These are phyloP conservation scores for Cremastobaeus sp. DNA, from an alignment of 2,888 invertebrate genomes.

Conservation along the genomic window DNA sequence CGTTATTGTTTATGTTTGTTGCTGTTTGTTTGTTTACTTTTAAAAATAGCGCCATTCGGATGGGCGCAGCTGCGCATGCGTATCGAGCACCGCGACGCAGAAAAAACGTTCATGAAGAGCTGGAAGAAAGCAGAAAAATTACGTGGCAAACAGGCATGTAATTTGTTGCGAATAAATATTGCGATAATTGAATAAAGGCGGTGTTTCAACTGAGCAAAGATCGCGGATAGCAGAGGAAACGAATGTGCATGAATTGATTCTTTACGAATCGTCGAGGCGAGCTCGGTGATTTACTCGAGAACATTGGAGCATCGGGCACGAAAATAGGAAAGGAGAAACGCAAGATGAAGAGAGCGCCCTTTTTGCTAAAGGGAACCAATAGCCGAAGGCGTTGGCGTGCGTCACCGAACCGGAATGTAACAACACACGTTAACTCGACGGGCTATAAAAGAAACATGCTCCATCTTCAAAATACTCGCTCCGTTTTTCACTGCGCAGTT, in stretches of 20 bases:
- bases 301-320: constrained; percentile 13
- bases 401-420: constrained; percentile 75
- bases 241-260: constrained; percentile 52
- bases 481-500: constrained; percentile 32
- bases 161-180: constrained; percentile 52
- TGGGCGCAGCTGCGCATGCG: too few species aligned
- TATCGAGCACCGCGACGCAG: too few species aligned
- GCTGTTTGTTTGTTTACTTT: too few species aligned
- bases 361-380: constrained; percentile 49
- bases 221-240: constrained; percentile 21
- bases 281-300: constrained; percentile 53
- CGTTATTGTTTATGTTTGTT: too few species aligned
- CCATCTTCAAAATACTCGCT: constrained; percentile 48
- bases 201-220: constrained; percentile 33
- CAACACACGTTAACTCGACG: constrained; percentile 65
- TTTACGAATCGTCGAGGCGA: constrained; percentile 57
- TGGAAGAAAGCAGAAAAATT: constrained; percentile 7
- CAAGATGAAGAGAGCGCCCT: constrained; percentile 42
- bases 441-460: constrained; percentile 58
- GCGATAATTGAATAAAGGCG: constrained; percentile 54
- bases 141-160: constrained; percentile 40
- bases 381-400: constrained; percentile 64
- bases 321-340: constrained; percentile 18
- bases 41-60: too few species aligned
- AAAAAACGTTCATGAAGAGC: neutral